Conservation (phyloP, 2,888 invertebrate genomes). For the Crossocerus cetratus region DNA sequence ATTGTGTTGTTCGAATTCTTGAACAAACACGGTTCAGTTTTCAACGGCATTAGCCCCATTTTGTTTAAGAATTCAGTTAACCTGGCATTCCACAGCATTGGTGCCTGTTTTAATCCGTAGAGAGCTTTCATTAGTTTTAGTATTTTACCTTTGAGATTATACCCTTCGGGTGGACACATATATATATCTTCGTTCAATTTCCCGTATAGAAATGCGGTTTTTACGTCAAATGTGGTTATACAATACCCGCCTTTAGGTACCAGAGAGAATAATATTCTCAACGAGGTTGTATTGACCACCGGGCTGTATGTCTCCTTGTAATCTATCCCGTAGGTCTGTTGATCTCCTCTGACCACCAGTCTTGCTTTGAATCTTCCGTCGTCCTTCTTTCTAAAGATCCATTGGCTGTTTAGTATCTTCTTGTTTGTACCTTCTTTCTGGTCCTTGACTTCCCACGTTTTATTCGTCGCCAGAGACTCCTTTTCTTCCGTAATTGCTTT, state of each 20-base stretch:
- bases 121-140: constrained; percentile 4
- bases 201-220: constrained; percentile 21
- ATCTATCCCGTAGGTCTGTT: constrained; percentile 1
- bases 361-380: constrained; percentile 24
- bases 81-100: constrained; percentile 14
- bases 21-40: constrained; percentile 35
- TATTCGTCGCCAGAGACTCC: too few species aligned
- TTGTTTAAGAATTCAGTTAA: not conserved
- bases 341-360: constrained; percentile 10
- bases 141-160: not conserved
- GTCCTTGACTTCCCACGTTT: too few species aligned
- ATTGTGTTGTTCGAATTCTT: constrained; percentile 8
- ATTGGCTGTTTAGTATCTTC: constrained; percentile 44
- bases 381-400: constrained; percentile 53
- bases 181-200: constrained; percentile 23
- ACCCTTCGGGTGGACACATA: constrained; percentile 14
- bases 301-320: constrained; percentile 22
- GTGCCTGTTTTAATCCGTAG: constrained; percentile 15
- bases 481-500: constrained; percentile 15
- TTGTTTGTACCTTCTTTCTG: constrained; percentile 7
- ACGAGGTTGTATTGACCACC: not conserved
- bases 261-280: constrained; percentile 12
- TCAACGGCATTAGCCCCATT: too few species aligned
- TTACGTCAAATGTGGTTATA: constrained; percentile 11
- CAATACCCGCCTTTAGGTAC: not conserved